phyloP scores from a whole-genome alignment of 30 jellyfish, hydroid and myxozoan genomes.

The Turritopsis dohrnii region DNA sequence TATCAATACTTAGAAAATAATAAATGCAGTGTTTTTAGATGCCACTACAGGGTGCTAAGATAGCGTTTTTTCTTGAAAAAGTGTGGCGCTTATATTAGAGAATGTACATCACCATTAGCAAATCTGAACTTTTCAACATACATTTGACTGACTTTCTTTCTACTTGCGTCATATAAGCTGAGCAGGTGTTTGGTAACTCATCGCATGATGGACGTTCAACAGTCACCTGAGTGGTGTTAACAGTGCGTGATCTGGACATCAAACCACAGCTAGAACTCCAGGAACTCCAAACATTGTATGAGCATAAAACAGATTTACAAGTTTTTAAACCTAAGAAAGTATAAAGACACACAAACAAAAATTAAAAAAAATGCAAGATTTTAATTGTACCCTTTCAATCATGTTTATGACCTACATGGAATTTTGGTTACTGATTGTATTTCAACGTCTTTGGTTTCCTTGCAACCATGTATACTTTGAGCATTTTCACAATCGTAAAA shows the following conservation, averaged over 20 bases:
- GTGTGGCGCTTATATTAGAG: too few species aligned
- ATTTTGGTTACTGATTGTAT: constrained; percentile 8
- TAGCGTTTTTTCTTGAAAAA: too few species aligned
- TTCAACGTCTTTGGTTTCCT: constrained; percentile 3
- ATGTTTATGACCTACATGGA: constrained; percentile 8
- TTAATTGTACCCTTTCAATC: background rate
- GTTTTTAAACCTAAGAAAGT: background rate
- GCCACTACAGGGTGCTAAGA: too few species aligned
- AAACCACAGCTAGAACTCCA: constrained; percentile 57
- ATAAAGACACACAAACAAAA: background rate
- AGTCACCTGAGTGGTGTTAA: constrained; percentile 3
- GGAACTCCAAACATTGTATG: constrained; percentile 52
- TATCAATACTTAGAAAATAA: too few species aligned
- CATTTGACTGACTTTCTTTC: background rate
- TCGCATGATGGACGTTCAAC: background rate
- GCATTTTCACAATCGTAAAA: background rate
- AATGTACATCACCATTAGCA: too few species aligned
- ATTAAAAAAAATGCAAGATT: background rate
- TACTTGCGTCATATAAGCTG: background rate
- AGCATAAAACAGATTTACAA: constrained; percentile 31
- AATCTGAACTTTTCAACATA: background rate
- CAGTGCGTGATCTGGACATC: constrained; percentile 43
- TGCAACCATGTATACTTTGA: constrained; percentile 3
- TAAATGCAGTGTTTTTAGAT: too few species aligned
- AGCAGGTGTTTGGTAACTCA: background rate